These are phyloP conservation scores for Pseudochirops cupreus DNA, from an alignment of 2,797 vertebrate genomes.

Conservation along the genomic window DNA sequence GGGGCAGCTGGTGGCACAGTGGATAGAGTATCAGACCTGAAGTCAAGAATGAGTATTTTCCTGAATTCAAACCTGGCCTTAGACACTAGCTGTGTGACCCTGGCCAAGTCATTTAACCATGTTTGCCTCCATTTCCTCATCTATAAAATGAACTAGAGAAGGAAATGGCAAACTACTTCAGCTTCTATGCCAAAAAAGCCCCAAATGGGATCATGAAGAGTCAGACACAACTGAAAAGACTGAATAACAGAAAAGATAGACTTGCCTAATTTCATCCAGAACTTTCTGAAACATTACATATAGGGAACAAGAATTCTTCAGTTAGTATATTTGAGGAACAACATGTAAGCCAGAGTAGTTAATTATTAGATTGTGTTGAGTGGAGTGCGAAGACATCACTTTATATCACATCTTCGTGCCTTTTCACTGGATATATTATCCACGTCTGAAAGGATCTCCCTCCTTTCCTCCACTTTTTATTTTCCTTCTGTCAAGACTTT, in stretches of 20 bases:
- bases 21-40: background rate
- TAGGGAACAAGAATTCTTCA: background rate
- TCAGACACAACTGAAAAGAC: background rate
- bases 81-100: background rate
- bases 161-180: background rate
- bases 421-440: background rate
- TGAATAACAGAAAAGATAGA: background rate
- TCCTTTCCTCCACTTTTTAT: too few species aligned
- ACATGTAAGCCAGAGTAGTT: background rate
- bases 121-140: background rate
- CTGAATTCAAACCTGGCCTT: background rate
- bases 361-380: background rate
- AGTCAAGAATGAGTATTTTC: background rate
- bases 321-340: background rate
- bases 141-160: background rate
- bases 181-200: background rate
- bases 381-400: background rate
- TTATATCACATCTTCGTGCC: background rate
- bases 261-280: background rate
- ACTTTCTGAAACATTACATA: background rate
- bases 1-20: background rate
- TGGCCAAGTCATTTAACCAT: background rate
- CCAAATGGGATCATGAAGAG: background rate
- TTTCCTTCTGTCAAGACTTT: too few species aligned
- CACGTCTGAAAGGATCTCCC: too few species aligned